A percentile compares a stretch with the other conserved stretches of the same genome.
These are phyloP conservation scores for Ciconia nigra DNA, from an alignment of 2,797 vertebrate genomes.

Conservation along the genomic window DNA sequence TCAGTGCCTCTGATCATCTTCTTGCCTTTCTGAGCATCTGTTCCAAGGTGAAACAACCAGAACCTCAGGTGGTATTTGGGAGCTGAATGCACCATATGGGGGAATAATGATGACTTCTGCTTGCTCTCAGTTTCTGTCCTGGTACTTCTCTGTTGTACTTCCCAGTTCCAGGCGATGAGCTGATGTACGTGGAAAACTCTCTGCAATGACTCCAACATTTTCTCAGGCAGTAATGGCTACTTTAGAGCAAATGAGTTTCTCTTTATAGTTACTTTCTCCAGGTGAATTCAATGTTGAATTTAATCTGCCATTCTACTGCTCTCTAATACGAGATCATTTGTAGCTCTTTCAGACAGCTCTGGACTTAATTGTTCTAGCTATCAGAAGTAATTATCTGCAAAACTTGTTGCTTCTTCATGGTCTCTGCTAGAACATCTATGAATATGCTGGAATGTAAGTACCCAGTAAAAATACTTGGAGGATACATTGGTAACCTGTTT, in stretches of 20 bases:
- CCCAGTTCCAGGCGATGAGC: not conserved
- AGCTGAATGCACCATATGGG: not conserved
- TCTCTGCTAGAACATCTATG: not conserved
- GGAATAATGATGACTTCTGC: not conserved
- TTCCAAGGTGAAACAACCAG: not conserved
- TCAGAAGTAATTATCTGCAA: not conserved
- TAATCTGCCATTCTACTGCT: not conserved
- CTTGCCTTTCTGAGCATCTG: not conserved
- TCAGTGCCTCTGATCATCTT: not conserved
- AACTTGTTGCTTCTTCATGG: not conserved
- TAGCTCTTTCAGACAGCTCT: not conserved
- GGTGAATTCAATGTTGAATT: not conserved
- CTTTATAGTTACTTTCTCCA: not conserved
- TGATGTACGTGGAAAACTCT: not conserved
- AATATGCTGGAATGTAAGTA: not conserved
- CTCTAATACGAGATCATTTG: not conserved
- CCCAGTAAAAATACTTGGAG: not conserved
- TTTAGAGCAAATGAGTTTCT: not conserved
- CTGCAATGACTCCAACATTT: not conserved
- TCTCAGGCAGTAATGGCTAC: not conserved
- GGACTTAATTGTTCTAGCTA: not conserved
- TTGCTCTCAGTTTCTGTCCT: not conserved
- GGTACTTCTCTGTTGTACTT: not conserved
- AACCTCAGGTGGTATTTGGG: not conserved
- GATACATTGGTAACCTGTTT: not conserved